These are phyloP conservation scores for Calidris pygmaea DNA, from an alignment of 2,113 vertebrate species.

Conservation along the genomic window DNA sequence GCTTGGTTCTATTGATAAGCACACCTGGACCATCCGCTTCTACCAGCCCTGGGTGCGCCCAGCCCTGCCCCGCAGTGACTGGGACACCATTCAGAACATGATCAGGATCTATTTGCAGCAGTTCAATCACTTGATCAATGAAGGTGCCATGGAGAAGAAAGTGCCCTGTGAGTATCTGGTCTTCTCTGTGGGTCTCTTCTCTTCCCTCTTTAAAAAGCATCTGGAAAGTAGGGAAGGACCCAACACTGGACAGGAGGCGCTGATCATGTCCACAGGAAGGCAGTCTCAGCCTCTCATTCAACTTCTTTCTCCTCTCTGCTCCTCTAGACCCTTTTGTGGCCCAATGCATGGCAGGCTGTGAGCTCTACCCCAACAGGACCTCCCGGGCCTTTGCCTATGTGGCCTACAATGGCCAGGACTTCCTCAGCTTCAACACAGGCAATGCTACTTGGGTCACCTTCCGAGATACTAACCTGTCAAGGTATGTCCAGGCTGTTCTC, in stretches of 20 bases:
- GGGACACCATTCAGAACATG: background rate
- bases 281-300: background rate
- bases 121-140: background rate
- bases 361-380: background rate
- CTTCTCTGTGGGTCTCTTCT: background rate
- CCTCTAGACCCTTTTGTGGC: conserved; percentile 11
- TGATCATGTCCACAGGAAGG: background rate
- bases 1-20: conserved; percentile 4
- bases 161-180: background rate
- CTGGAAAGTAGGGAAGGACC: background rate
- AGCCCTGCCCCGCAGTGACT: background rate
- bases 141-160: background rate
- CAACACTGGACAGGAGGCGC: background rate
- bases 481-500: background rate
- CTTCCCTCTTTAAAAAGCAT: background rate
- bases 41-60: conserved; percentile 9
- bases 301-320: background rate
- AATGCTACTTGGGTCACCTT: background rate
- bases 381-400: background rate
- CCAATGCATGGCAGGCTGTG: background rate
- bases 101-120: background rate
- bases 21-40: background rate
- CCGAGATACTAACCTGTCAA: background rate
- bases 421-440: background rate
- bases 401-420: conserved; percentile 25